phyloP scores from a whole-genome alignment of 1,140 invertebrate species.

The Fopius arisanus region DNA sequence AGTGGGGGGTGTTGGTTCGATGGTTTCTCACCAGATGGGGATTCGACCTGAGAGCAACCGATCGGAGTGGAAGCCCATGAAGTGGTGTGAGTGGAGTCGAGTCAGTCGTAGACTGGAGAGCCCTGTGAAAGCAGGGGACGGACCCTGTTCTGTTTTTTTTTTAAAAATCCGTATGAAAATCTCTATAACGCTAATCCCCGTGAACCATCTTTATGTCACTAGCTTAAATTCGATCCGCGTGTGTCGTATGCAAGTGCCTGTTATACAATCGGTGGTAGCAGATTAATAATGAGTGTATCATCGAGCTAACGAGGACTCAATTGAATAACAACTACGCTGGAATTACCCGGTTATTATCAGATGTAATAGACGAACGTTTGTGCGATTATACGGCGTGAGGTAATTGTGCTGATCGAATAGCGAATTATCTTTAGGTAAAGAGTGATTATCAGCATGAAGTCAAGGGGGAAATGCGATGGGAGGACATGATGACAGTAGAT shows the following conservation, averaged over 20 bases:
- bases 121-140: slow-evolving; percentile 64
- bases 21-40: slow-evolving; percentile 58
- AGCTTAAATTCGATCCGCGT: slow-evolving; percentile 11
- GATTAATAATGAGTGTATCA: background rate
- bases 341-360: background rate
- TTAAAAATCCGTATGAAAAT: background rate
- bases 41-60: slow-evolving; percentile 40
- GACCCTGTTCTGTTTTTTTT: slow-evolving; percentile 38
- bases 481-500: background rate
- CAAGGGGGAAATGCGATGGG: background rate
- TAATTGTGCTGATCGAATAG: background rate
- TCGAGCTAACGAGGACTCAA: background rate
- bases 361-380: background rate
- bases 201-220: background rate
- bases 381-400: background rate
- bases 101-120: slow-evolving; percentile 66
- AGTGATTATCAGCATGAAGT: background rate
- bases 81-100: slow-evolving; percentile 63
- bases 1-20: slow-evolving; percentile 50
- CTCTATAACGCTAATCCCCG: slow-evolving; percentile 18
- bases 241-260: slow-evolving; percentile 14
- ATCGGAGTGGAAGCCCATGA: slow-evolving; percentile 52
- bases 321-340: background rate
- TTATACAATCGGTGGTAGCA: background rate
- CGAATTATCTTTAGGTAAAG: background rate